Percentiles rank a stretch among this genome's conserved stretches.
Conservation (phyloP, 2,888 invertebrate species). For the Nephrotoma flavescens region DNA sequence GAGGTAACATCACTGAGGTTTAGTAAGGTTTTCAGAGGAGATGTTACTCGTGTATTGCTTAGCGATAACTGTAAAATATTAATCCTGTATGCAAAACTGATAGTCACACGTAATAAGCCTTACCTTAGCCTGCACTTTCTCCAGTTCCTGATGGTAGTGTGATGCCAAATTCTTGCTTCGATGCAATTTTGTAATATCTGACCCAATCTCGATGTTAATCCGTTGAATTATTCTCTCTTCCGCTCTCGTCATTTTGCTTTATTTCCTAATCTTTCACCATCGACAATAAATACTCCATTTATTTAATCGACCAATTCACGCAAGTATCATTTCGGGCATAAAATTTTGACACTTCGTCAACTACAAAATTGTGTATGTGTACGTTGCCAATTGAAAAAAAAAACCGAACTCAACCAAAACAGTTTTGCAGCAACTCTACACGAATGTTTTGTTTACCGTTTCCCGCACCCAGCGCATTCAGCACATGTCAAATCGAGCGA, state of each 20-base stretch:
- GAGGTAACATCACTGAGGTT: conserved; percentile 41
- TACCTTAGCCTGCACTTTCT: conserved; percentile 21
- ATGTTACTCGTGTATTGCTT: conserved; percentile 45
- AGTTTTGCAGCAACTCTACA: background rate
- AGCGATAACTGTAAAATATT: conserved; percentile 39
- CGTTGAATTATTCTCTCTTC: conserved; percentile 32
- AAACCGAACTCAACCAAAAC: background rate
- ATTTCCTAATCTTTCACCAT: background rate
- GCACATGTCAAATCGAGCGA: background rate
- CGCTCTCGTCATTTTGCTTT: conserved; percentile 16
- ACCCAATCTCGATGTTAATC: conserved; percentile 39
- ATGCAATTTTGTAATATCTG: conserved; percentile 36
- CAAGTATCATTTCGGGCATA: background rate
- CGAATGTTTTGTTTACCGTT: background rate
- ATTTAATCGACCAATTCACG: background rate
- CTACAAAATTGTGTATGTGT: background rate
- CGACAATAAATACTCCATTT: background rate
- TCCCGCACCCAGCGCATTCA: background rate
- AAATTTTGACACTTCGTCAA: background rate
- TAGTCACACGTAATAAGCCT: background rate
- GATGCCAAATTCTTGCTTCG: conserved; percentile 35
- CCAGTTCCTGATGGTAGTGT: conserved; percentile 21
- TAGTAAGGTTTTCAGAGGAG: conserved; percentile 46
- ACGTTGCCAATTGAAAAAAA: background rate
- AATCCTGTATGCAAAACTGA: no score